A percentile compares a stretch with the other conserved stretches of the same genome.
phyloP scores from a whole-genome alignment of 2,888 invertebrate genomes.

The Sinohyriopsis cumingii region DNA sequence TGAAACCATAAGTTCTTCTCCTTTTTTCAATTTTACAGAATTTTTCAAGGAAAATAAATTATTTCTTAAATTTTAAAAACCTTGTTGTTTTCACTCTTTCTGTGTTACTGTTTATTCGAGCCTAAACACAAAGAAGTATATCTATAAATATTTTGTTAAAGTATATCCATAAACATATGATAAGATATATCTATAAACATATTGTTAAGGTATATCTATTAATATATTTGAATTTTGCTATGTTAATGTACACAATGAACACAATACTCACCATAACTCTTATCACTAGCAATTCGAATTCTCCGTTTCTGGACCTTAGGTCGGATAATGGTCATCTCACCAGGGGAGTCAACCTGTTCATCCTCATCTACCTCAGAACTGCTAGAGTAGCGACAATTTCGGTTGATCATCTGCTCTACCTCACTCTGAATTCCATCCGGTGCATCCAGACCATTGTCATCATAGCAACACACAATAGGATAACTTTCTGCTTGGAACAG shows the following conservation, averaged over 20 bases:
- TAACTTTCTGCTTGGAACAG: slow-evolving; percentile 64
- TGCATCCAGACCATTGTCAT: slow-evolving; percentile 59
- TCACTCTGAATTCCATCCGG: slow-evolving; percentile 67
- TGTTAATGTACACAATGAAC: too few species aligned
- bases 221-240: too few species aligned
- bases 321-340: slow-evolving; percentile 70
- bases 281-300: slow-evolving; percentile 62
- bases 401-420: slow-evolving; percentile 61
- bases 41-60: too few species aligned
- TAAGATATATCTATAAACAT: too few species aligned
- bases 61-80: too few species aligned
- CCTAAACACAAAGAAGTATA: too few species aligned
- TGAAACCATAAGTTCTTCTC: too few species aligned
- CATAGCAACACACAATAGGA: slow-evolving; percentile 66
- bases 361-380: slow-evolving; percentile 70
- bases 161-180: too few species aligned
- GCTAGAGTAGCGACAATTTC: slow-evolving; percentile 59
- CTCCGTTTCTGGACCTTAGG: slow-evolving; percentile 50
- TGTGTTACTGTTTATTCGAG: too few species aligned
- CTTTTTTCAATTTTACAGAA: too few species aligned
- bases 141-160: too few species aligned
- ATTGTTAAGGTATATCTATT: background rate
- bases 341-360: slow-evolving; percentile 67
- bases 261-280: slow-evolving; percentile 60
- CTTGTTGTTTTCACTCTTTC: too few species aligned